phyloP scores from a whole-genome alignment of 35 echinoderm and acorn worm genomes.

The Ptychodera flava region DNA sequence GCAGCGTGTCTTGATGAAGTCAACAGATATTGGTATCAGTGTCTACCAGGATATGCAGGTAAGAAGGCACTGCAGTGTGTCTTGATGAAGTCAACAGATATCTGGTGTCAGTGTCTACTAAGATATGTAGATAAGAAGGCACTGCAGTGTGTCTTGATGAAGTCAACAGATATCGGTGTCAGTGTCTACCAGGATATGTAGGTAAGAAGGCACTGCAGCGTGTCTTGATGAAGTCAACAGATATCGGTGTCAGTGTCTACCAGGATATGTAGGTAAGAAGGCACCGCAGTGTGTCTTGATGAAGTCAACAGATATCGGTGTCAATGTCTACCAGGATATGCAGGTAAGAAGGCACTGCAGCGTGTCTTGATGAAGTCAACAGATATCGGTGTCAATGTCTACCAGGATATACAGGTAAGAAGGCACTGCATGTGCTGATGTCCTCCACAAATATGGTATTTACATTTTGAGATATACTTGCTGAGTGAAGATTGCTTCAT shows the following conservation, averaged over 20 bases:
- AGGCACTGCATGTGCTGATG: conserved; percentile 42
- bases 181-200: conserved; percentile 34
- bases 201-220: conserved; percentile 28
- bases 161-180: conserved; percentile 33
- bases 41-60: too few relatives aligned
- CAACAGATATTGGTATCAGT: conserved; percentile 8
- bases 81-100: too few relatives aligned
- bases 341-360: conserved; percentile 10
- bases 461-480: too few relatives aligned
- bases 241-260: conserved; percentile 46
- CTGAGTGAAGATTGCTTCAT: too few relatives aligned
- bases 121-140: too few relatives aligned
- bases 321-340: conserved; percentile 34
- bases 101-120: too few relatives aligned
- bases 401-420: conserved; percentile 45
- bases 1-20: conserved; percentile 38
- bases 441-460: conserved; percentile 39
- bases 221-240: conserved; percentile 36
- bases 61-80: too few relatives aligned
- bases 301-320: conserved; percentile 53
- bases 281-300: conserved; percentile 43
- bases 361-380: conserved; percentile 36
- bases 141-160: conserved; percentile 33
- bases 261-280: conserved; percentile 44
- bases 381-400: conserved; percentile 45